Base-by-base conservation (phyloP, 2,113 vertebrate species). In the Poicephalus meyeri region DNA sequence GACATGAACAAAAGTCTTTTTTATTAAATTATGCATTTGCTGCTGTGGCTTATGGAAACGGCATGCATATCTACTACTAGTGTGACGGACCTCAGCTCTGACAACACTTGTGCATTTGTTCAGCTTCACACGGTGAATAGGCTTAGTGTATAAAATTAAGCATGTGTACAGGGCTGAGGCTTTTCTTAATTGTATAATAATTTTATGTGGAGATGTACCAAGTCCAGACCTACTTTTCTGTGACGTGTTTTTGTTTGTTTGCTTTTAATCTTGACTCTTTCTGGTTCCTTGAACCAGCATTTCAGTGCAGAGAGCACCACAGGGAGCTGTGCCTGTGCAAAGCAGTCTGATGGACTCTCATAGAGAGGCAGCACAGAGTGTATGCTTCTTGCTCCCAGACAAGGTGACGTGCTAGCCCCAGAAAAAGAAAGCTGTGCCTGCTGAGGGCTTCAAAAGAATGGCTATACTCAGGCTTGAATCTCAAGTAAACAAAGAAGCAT, bases 1-100 rank as follows among this genome's bases (percentile, higher is more conserved):
- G 80, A 81, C 80, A 69, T 0, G 72, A 92, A 95, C 92, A 94
- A 96, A 96, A 96, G 93, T n/a, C 86, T 96, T 95, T 95, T 92
- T 95, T 94, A 94, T 96, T 95, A 88, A 94, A 89, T 96, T 79
- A 90, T 88, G 73, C 73, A 29, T 96, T 91, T 93, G 56, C 96
- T 94, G 82, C 93, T 69, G 82, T 81, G 86, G 92, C 86, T 94
- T 94, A 91, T 93, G 83, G 95, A 92, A 94, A 95, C 7, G 2
- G 81, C 72, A 93, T 86, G 92, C 61, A 5, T 90, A 96, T 95
- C 95, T 95, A 55, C 88, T 81, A 83, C 80, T 74, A 78, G 77
- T 79, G 86, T 80, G 73, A 93, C 41, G 1, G 93, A 70, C 47
- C 82, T 81, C 69, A 29, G 21, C 55, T 55, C 88, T 95, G 80